These are phyloP conservation scores for Agonopterix subpropinquella DNA, from an alignment of 2,888 invertebrate genomes.

Conservation along the genomic window DNA sequence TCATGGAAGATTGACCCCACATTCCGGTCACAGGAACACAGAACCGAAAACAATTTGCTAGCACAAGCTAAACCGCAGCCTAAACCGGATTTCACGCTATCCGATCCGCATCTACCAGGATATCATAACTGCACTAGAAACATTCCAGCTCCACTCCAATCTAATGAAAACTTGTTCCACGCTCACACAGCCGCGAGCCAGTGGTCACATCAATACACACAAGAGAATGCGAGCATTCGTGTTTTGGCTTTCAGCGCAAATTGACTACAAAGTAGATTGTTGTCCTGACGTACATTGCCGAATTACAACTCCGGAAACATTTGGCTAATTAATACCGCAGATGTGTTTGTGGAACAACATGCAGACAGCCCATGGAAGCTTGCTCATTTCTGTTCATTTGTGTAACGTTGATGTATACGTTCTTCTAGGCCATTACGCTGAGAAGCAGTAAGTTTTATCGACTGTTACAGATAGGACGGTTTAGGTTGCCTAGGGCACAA, in stretches of 20 bases:
- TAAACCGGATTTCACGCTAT: slow-evolving; percentile 24
- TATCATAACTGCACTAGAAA: slow-evolving; percentile 30
- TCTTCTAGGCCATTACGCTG: no score
- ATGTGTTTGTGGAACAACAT: not conserved
- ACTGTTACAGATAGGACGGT: no score
- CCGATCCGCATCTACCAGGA: slow-evolving; percentile 23
- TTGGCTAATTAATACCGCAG: slow-evolving; percentile 1
- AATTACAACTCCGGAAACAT: slow-evolving; percentile 3
- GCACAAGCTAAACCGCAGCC: slow-evolving; percentile 8
- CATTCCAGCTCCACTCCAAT: slow-evolving; percentile 24
- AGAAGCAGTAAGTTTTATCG: no score
- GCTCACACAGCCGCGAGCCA: not conserved
- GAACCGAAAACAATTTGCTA: not conserved
- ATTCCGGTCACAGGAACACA: not conserved
- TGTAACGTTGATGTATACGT: no score
- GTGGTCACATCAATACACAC: slow-evolving; percentile 11
- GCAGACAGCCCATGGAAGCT: no score
- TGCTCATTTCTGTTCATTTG: no score
- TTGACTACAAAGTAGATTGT: slow-evolving; percentile 17
- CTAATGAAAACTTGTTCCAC: slow-evolving; percentile 32
- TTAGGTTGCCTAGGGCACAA: no score
- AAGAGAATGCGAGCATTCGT: slow-evolving; percentile 12
- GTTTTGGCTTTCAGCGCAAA: slow-evolving; percentile 9
- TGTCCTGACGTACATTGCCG: slow-evolving; percentile 7
- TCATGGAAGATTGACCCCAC: no score